phyloP scores from a whole-genome alignment of 2,113 vertebrate genomes.

The Odontophorus gujanensis region DNA sequence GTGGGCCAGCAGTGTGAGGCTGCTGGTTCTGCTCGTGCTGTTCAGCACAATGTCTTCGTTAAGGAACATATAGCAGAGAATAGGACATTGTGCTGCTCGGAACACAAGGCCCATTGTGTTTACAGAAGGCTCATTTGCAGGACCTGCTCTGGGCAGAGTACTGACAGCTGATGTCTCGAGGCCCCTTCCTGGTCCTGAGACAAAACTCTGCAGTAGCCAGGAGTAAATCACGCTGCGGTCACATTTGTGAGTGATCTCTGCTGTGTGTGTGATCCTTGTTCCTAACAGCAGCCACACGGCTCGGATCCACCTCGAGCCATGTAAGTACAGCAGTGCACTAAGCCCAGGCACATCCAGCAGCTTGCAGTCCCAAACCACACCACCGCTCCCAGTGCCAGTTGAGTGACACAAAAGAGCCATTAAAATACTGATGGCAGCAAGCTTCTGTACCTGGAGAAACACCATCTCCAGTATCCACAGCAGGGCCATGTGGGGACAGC shows the following conservation, averaged over 20 bases:
- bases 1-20: background rate
- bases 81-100: background rate
- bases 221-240: background rate
- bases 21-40: background rate
- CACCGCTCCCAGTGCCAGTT: rapidly evolving
- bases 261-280: background rate
- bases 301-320: background rate
- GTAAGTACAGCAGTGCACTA: background rate
- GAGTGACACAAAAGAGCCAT: background rate
- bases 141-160: background rate
- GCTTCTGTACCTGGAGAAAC: background rate
- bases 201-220: rapidly evolving
- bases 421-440: slow-evolving; percentile 37
- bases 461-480: background rate
- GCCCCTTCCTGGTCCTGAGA: background rate
- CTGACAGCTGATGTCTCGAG: background rate
- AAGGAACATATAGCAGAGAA: background rate
- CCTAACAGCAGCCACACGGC: rapidly evolving
- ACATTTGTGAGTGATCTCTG: background rate
- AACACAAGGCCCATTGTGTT: background rate
- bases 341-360: background rate
- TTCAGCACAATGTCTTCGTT: background rate
- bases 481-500: rapidly evolving
- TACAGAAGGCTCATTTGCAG: background rate
- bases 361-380: background rate